These are phyloP conservation scores for Tachycineta bicolor DNA, from an alignment of 2,113 vertebrate species.

Conservation along the genomic window DNA sequence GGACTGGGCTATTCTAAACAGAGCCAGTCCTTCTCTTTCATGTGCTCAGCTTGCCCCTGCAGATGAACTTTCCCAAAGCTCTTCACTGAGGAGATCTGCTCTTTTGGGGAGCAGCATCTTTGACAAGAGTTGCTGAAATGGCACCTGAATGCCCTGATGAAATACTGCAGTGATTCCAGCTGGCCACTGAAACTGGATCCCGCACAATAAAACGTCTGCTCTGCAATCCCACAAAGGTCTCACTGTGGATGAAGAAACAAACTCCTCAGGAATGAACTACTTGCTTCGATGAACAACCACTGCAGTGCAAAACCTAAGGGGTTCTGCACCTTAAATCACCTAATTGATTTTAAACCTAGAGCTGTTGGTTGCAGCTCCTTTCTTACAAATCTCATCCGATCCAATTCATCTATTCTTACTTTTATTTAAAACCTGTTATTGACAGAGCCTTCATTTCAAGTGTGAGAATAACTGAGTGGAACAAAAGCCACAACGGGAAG, in stretches of 20 bases:
- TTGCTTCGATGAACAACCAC: not conserved
- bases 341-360: not conserved
- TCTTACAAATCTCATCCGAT: not conserved
- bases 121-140: not conserved
- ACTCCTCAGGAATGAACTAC: not conserved
- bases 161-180: not conserved
- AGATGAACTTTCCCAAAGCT: not conserved
- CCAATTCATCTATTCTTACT: not conserved
- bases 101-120: not conserved
- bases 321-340: not conserved
- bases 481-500: not conserved
- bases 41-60: not conserved
- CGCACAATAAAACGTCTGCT: not conserved
- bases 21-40: not conserved
- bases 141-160: not conserved
- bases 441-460: not conserved
- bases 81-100: not conserved
- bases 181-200: not conserved
- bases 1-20: not conserved
- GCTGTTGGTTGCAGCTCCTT: not conserved
- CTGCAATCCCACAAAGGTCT: not conserved
- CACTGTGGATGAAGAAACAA: not conserved
- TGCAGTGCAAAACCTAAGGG: not conserved
- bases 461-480: not conserved
- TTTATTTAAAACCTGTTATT: not conserved